Evolutionary conservation across 1,140 invertebrate species (phyloP).

Genomic region (Hylyphantes graminicola): DNA sequence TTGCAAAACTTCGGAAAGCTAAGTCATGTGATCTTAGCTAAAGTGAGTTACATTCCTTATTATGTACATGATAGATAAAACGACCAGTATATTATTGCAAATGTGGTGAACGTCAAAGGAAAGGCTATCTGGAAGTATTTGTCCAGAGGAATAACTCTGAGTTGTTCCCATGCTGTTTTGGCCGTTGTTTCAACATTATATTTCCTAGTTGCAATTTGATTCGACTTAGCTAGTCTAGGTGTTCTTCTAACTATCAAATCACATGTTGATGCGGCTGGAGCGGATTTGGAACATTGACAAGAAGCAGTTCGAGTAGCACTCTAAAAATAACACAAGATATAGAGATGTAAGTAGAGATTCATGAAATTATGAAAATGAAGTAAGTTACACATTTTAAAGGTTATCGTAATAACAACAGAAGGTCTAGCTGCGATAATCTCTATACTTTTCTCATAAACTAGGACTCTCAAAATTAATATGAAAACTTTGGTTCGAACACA

Average conservation of each 20-base stretch:
- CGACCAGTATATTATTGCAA: slow-evolving; percentile 2
- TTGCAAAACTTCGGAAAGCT: too few relatives aligned
- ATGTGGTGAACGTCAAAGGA: not conserved
- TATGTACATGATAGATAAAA: not conserved
- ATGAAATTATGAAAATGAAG: too few relatives aligned
- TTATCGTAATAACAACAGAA: too few relatives aligned
- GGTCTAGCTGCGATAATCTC: too few relatives aligned
- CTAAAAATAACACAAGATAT: too few relatives aligned
- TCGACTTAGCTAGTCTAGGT: not conserved
- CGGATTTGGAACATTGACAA: not conserved
- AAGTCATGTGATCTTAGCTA: too few relatives aligned
- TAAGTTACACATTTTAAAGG: too few relatives aligned
- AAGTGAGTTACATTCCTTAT: not conserved
- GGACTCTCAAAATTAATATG: too few relatives aligned
- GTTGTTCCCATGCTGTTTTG: not conserved
- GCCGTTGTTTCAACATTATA: not conserved
- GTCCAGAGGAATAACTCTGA: not conserved
- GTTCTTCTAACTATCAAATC: not conserved
- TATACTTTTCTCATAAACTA: too few relatives aligned
- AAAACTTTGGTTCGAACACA: too few relatives aligned
- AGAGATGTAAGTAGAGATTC: too few relatives aligned
- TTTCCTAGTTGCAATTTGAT: not conserved
- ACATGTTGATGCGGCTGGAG: not conserved
- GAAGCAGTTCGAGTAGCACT: not conserved
- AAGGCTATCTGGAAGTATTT: not conserved